These are phyloP conservation scores for Halcyon badia DNA, from an alignment of 2,797 vertebrate species.

Conservation along the genomic window DNA sequence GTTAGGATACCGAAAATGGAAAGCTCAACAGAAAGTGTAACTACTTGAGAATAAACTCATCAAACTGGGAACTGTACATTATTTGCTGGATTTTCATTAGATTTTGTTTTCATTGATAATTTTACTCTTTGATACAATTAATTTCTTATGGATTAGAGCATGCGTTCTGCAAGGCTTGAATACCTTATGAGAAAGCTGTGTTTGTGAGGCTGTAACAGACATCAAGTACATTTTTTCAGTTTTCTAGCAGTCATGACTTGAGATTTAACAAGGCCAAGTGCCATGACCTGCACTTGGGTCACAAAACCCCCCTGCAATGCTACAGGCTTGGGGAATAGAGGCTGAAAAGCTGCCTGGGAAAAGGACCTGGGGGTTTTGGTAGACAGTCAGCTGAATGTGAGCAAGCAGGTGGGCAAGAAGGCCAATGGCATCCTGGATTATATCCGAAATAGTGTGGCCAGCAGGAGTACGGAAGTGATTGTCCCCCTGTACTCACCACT, in stretches of 20 bases:
- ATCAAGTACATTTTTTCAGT: background rate
- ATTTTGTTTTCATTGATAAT: background rate
- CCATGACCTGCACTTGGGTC: no score
- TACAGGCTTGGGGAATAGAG: no score
- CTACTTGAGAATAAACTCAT: background rate
- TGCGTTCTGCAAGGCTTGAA: background rate
- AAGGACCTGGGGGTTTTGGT: no score
- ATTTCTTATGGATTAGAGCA: background rate
- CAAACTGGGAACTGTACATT: background rate
- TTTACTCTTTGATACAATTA: background rate
- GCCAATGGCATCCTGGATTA: no score
- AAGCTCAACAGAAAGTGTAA: background rate
- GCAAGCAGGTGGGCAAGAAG: no score
- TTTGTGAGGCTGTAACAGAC: background rate
- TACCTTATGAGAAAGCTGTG: background rate
- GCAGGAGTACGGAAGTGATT: no score
- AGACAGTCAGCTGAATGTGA: no score
- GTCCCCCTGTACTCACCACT: no score
- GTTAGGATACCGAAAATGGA: background rate
- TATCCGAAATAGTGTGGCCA: no score
- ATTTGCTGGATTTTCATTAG: background rate
- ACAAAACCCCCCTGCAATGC: no score
- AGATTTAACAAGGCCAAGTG: background rate
- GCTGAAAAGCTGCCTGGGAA: no score
- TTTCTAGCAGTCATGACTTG: background rate